Base-by-base conservation (phyloP, 2,113 vertebrate species). In the Donacobius atricapilla region DNA sequence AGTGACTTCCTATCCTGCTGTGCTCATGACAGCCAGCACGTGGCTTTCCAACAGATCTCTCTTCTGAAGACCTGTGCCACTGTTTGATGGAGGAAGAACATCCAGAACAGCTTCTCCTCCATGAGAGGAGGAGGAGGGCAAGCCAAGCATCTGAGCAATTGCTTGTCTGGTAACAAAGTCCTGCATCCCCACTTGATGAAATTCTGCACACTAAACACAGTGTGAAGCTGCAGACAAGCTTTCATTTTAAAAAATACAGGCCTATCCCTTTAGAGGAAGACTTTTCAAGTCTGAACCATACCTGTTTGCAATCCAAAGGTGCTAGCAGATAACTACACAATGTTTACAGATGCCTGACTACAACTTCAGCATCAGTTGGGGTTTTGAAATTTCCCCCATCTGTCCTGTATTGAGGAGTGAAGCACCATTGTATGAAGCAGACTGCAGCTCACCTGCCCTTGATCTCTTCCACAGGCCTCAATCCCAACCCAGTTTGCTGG, bases 391-490 rank as follows among this genome's bases (percentile, higher is more conserved):
- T 24, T 50, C 23, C 24, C 57, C 82, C 37, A 35, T 44, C n/a
- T 1, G 1, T 24, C 21, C 47, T 13, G 2, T 9, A 23, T 0
- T 6, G 47, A 40, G 45, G 28, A 73, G 35, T 2, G 8, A 70
- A 83, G 47, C 42, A 33, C 11, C 17, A 42, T 35, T 19, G 53
- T 17, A 44, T 2, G 70, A 63, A 69, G 57, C 27, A 50, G 47
- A 71, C 21, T 23, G 20, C 3, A 53, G 35, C 96, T 90, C 87
- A 97, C 97, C 97, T 97, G 70, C 98, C 98, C 83, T 98, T 98
- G 93, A 97, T 88, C 70, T 98, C 98, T 40, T 98, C 98, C 13
- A 97, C 25, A 15, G 97, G 98, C 54, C 94, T 94, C 94, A 94
- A 71, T 33, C 97, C 98, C 22, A 98, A 57, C 57, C 97, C 96